phyloP scores from a whole-genome alignment of 2,113 vertebrate genomes.

The Leucosticte australis region DNA sequence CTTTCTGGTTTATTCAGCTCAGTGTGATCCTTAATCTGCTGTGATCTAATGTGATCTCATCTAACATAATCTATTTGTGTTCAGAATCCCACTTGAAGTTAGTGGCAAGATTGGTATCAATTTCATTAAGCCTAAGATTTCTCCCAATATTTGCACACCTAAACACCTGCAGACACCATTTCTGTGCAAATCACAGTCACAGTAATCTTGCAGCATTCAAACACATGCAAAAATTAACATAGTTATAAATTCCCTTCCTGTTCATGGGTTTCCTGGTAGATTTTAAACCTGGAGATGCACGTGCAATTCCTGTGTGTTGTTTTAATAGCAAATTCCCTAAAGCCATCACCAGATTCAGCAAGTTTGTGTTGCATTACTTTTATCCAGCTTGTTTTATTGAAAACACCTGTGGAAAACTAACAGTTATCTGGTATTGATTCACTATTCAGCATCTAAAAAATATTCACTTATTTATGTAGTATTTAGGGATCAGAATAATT shows the following conservation, averaged over 20 bases:
- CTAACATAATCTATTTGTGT: not conserved
- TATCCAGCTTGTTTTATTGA: slow-evolving; percentile 5
- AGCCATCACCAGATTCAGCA: not conserved
- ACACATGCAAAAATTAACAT: not conserved
- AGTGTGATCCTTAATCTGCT: not conserved
- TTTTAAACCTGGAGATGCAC: not conserved
- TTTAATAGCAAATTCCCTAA: slow-evolving; percentile 22
- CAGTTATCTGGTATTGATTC: not conserved
- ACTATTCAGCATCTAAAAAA: not conserved
- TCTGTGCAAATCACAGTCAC: not conserved
- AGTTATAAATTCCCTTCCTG: not conserved
- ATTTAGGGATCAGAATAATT: not conserved
- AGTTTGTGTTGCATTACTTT: slow-evolving; percentile 24
- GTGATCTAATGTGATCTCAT: not conserved
- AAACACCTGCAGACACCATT: not conserved
- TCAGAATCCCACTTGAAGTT: not conserved
- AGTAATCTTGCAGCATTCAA: not conserved
- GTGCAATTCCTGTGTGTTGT: not conserved
- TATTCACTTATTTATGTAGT: not conserved
- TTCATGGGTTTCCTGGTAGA: not conserved
- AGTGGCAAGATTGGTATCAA: not conserved
- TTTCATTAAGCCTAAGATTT: not conserved
- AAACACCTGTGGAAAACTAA: slow-evolving; percentile 24
- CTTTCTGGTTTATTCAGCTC: not conserved
- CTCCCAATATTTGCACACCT: rapidly evolving